Percentiles rank a stretch among this genome's conserved stretches.
Evolutionary conservation across 2,888 invertebrate genomes (phyloP).

Genomic region (Smittia aterrima): DNA sequence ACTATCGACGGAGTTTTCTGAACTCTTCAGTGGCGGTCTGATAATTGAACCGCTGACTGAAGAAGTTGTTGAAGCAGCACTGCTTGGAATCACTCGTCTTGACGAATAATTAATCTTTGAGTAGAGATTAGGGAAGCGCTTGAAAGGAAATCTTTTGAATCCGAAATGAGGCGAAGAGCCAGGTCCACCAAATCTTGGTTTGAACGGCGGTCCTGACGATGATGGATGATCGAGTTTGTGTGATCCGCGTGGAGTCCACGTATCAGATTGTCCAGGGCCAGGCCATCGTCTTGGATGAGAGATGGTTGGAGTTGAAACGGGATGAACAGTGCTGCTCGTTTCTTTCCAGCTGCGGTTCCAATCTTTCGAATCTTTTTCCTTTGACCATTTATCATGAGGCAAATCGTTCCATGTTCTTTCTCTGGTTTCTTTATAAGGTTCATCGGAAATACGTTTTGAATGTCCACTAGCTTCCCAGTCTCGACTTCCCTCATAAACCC

Average conservation of each 20-base stretch:
- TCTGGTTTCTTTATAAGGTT: constrained; percentile 9
- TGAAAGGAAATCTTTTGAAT: constrained; percentile 24
- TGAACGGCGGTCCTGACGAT: background rate
- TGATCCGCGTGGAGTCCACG: background rate
- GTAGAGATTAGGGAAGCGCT: constrained; percentile 28
- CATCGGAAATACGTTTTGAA: constrained; percentile 16
- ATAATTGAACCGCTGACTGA: background rate
- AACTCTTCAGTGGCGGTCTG: background rate
- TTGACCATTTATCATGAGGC: constrained; percentile 28
- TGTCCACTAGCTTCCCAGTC: constrained; percentile 20
- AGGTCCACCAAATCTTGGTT: background rate
- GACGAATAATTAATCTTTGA: constrained; percentile 33
- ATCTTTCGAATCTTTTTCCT: constrained; percentile 26
- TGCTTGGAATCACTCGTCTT: constrained; percentile 7
- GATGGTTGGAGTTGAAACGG: constrained; percentile 3
- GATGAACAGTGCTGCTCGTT: background rate
- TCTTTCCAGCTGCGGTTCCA: constrained; percentile 34
- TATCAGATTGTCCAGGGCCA: background rate
- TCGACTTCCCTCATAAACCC: constrained; percentile 10
- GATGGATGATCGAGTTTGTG: constrained; percentile 3
- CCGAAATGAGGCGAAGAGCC: constrained; percentile 19
- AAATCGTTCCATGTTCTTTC: constrained; percentile 21
- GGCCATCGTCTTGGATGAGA: constrained; percentile 10
- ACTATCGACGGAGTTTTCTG: background rate
- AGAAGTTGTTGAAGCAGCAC: background rate